Base-by-base conservation (phyloP, 2,888 invertebrate species). In the Eledone cirrhosa region DNA sequence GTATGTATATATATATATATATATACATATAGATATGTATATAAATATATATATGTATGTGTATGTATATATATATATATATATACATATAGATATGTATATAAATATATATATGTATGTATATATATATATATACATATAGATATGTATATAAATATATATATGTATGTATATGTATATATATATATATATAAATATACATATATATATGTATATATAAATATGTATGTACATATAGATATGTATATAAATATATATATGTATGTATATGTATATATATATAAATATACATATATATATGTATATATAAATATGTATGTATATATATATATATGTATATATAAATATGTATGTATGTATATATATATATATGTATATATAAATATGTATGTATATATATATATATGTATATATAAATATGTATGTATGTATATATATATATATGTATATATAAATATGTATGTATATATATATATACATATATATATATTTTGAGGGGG, bases 31-130 rank as follows among this genome's bases (percentile, higher is more conserved):
- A 59, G 4, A 59, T 13, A 4, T 59, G 13, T 13, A 3, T 13
- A 59, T 59, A 4, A n/a, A 24, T 13, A 59, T 59, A 59, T 59
- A 59, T 59, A 59, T 59, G 13, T 59, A 59, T 59, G 13, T 24
- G 13, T 59, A 3, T 22, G 59, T 59, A 59, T 24, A 22, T 22
- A n/a, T 59, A 24, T 22, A 59, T n/a, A 59, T 22, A 24, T n/a
- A 59, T n/a, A 22, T n/a, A 22, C 14, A 22, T 59, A 3, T 59
- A 59, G 8, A 59, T 59, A 59, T 59, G 14, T 59, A 59, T 59
- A 59, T 59, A 59, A 13, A 59, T 59, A 59, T 59, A 59, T 59
- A 59, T 59, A 59, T 59, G 24, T 59, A 59, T 59, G 24, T 59
- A 14, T 59, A 7, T 59, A 14, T 59, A 14, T 59, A 59, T 59